Evolutionary conservation across 1,140 invertebrate species (phyloP).

Genomic region (Mercenaria mercenaria): DNA sequence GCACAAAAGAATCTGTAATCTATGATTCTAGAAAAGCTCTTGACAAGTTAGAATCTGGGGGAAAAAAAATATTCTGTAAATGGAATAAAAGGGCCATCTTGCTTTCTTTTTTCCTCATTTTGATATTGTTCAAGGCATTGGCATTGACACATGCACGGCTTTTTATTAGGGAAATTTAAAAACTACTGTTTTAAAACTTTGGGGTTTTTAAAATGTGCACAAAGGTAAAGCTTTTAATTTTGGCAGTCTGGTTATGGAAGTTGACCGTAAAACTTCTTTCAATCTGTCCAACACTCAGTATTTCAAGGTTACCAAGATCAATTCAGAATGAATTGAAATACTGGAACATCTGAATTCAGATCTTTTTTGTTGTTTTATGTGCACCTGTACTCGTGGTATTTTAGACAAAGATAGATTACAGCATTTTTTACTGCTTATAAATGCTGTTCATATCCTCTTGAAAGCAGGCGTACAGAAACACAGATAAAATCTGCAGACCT

Average conservation of each 20-base stretch:
- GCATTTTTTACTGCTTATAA: conserved; percentile 62
- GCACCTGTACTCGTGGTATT: conserved; percentile 56
- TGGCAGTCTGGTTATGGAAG: not conserved
- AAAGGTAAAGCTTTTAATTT: not conserved
- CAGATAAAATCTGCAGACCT: not conserved
- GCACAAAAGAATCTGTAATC: not conserved
- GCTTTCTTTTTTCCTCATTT: conserved; percentile 57
- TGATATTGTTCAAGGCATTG: conserved; percentile 56
- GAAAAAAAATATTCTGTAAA: conserved; percentile 9
- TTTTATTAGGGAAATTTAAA: conserved; percentile 61
- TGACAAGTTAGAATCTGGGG: too few species aligned
- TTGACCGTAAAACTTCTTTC: conserved; percentile 41
- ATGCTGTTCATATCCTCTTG: conserved; percentile 51
- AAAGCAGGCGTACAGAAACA: conserved; percentile 40
- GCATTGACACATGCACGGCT: conserved; percentile 73
- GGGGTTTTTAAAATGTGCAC: conserved; percentile 54
- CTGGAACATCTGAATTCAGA: conserved; percentile 73
- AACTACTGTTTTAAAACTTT: conserved; percentile 58
- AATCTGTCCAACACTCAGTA: conserved; percentile 59
- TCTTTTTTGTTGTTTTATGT: conserved; percentile 68
- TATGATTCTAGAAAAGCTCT: too few species aligned
- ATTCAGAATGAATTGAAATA: conserved; percentile 57
- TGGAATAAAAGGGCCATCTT: conserved; percentile 66
- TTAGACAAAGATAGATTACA: not conserved
- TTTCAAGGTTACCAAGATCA: conserved; percentile 68